These are phyloP conservation scores for Chelidonichthys spinosus DNA, from an alignment of 2,797 vertebrate genomes.

Conservation along the genomic window DNA sequence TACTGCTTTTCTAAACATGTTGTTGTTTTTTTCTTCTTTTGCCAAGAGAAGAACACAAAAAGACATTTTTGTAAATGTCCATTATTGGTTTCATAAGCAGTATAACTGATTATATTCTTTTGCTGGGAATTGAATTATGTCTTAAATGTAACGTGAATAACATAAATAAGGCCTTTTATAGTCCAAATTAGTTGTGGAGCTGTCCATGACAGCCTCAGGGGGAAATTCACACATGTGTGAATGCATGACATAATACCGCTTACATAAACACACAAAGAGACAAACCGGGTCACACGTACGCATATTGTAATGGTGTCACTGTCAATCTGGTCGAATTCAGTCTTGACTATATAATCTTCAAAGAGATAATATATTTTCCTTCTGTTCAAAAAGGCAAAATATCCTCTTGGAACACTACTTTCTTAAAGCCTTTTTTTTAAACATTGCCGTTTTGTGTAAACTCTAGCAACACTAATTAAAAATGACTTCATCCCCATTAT, in stretches of 20 bases:
- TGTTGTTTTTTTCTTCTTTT: too few species aligned
- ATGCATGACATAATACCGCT: slow-evolving; percentile 45
- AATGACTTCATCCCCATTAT: slow-evolving; percentile 14
- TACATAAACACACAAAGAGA: slow-evolving; percentile 45
- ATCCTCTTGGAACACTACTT: slow-evolving; percentile 3
- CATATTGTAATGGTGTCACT: slow-evolving; percentile 22
- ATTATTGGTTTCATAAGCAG: not conserved
- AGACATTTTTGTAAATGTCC: not conserved
- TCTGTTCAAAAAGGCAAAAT: not conserved
- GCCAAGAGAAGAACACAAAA: too few species aligned
- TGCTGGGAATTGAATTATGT: not conserved
- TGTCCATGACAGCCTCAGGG: slow-evolving; percentile 32
- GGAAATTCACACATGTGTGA: slow-evolving; percentile 16
- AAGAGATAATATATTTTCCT: not conserved
- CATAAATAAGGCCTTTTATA: slow-evolving; percentile 3
- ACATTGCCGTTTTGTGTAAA: slow-evolving; percentile 11
- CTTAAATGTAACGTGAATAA: slow-evolving; percentile 27
- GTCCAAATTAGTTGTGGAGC: slow-evolving; percentile 40
- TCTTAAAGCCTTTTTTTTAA: not conserved
- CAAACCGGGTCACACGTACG: slow-evolving; percentile 5
- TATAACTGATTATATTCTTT: not conserved
- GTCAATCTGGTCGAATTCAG: not conserved
- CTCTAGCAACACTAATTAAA: slow-evolving; percentile 16
- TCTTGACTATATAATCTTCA: not conserved
- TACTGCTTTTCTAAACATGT: not conserved